These are phyloP conservation scores for Trematocara zebra DNA, from an alignment of 2,113 vertebrate species.

Conservation along the genomic window DNA sequence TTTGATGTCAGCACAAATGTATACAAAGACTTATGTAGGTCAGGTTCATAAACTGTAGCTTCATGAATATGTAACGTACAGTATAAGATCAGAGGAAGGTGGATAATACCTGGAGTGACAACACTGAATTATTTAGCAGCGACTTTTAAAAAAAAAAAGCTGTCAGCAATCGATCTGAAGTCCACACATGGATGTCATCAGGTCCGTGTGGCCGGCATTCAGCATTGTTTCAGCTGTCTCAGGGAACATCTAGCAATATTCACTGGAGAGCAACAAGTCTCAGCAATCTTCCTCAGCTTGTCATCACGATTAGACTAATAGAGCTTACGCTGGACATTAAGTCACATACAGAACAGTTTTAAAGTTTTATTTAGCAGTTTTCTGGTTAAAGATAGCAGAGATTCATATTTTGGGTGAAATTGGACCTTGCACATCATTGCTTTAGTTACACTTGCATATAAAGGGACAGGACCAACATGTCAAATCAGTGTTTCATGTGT, in stretches of 20 bases:
- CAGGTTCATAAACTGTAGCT: constrained; percentile 49
- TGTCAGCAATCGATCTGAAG: not conserved
- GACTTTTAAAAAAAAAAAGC: not conserved
- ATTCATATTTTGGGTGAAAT: not conserved
- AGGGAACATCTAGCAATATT: not conserved
- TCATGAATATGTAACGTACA: constrained; percentile 1
- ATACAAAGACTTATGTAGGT: constrained; percentile 68
- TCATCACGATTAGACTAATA: not conserved
- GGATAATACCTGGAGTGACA: not conserved
- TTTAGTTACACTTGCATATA: not conserved
- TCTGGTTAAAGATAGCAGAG: not conserved
- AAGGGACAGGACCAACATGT: not conserved
- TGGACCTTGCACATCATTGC: not conserved
- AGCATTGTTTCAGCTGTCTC: not conserved
- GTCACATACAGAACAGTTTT: not conserved
- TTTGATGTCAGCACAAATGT: constrained; percentile 59
- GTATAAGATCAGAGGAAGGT: not conserved
- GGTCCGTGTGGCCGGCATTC: not conserved
- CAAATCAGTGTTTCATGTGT: not conserved
- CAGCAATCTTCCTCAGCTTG: not conserved
- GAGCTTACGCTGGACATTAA: not conserved
- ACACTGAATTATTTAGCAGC: not conserved
- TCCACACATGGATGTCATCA: not conserved
- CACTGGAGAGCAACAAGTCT: not conserved
- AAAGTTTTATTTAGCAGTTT: not conserved